Evolutionary conservation across 2,113 vertebrate species (phyloP), one percentile per base, ranked within the genome.

Genomic region (Macaca nemestrina): DNA sequence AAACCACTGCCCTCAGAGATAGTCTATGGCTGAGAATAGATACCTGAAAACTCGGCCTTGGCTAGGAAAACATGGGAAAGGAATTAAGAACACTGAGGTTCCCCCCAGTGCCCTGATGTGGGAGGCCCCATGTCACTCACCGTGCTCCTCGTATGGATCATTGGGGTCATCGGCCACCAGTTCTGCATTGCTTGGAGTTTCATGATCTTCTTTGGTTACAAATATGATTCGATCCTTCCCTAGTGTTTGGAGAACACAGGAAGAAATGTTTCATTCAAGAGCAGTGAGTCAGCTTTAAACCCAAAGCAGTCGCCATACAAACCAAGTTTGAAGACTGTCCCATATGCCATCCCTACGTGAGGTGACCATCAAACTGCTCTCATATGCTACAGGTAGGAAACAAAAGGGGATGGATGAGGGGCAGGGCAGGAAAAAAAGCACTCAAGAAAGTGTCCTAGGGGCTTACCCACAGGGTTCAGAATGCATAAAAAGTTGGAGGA

Each of bases 81-180:
- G 3, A 89, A 40, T n/a, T 64, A 14, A 40, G 61, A 61, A 11
- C 6, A 16, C 0, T 1, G 30, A n/a, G 38, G 40, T 16, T 57
- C 0, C 38, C 81, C 50, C 55, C 32, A 59, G 0, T 8, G n/a
- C 11, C 57, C 27, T 64, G 61, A 32, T 80, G 5, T 30, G 78
- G 57, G 40, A 70, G 40, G 40, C 4, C 25, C 88, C 5, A 1
- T 0, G 30, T 18, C 96, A 98, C 99, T 98, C 57, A 99, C 99
- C 99, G 30, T 98, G 99, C 90, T 99, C 99, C 97, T 99, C 99
- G 0, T 99, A 99, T 0, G 99, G 99, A 81, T 99, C 99, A 10
- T 99, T 98, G 3, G 99, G 99, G 97, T 99, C 99, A 91, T 99
- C 99, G 17, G 99, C 99, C 61, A 99, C 99, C 96, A 99, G 98